Base-by-base conservation (phyloP, 2,888 invertebrate genomes). In the Nowickia ferox region DNA sequence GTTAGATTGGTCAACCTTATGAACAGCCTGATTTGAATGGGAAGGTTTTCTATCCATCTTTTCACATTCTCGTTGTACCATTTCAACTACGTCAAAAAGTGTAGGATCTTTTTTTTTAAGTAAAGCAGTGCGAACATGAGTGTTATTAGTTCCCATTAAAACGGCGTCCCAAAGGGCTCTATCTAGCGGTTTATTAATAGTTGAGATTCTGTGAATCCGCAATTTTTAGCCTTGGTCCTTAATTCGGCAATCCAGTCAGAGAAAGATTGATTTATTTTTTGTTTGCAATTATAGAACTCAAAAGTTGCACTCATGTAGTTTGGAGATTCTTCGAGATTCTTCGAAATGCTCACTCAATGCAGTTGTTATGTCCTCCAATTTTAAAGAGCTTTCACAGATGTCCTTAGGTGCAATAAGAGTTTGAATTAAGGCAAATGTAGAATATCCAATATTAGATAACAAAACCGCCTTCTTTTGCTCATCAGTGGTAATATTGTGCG, bases 261-360 rank as follows among this genome's bases (percentile, higher is more conserved):
- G 40, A 61, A 61, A 8, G 38, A 8, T n/a, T 61, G 61, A 61
- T 61, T 61, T 13, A 40, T 61, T 8, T 61, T 61, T 38, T 61
- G 61, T 40, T 61, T 61, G 61, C 61, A 61, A n/a, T 40, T 61
- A 40, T 61, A 61, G 40, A 61, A 40, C 40, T 61, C 61, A 40
- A 40, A 61, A 8, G 40, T 61, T n/a, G 61, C 51, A 59, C 59
- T 59, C 59, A 59, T 59, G 15, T 38, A 59, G 38, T 59, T 59
- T 59, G 59, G 30, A 40, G 59, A n/a, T n/a, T n/a, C n/a, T n/a
- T n/a, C n/a, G n/a, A n/a, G n/a, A n/a, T n/a, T n/a, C n/a, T n/a
- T n/a, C 59, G 13, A 59, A 59, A 59, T 59, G 59, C n/a, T 59
- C 15, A 38, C 15, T 59, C 9, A 59, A n/a, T 51, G 51, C 51